Conservation (phyloP, 2,888 invertebrate genomes). For the Hofmannophila pseudospretella region DNA sequence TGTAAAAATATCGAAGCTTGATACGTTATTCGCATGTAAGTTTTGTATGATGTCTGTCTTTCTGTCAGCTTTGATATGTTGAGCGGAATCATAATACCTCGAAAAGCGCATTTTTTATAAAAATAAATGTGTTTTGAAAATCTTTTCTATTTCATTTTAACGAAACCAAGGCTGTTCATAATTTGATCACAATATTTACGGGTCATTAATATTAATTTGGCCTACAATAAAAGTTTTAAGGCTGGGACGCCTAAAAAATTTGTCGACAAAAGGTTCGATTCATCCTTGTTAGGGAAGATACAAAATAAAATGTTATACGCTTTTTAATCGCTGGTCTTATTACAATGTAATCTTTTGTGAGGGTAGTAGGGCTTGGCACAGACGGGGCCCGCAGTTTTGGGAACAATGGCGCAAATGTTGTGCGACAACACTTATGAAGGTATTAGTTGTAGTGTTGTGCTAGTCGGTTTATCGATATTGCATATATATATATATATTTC, state of each 20-base stretch:
- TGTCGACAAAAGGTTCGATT: slow-evolving; percentile 47
- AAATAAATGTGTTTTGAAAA: slow-evolving; percentile 62
- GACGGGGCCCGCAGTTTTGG: slow-evolving; percentile 35
- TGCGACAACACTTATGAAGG: slow-evolving; percentile 56
- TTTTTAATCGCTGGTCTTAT: slow-evolving; percentile 57
- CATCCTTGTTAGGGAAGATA: slow-evolving; percentile 43
- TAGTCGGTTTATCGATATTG: slow-evolving; percentile 18
- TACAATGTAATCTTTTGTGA: slow-evolving; percentile 60
- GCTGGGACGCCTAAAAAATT: slow-evolving; percentile 36
- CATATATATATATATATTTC: too few species aligned
- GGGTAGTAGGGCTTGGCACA: slow-evolving; percentile 45
- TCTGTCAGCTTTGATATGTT: slow-evolving; percentile 49
- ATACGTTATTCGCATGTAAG: slow-evolving; percentile 44
- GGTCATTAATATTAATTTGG: slow-evolving; percentile 36
- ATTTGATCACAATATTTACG: slow-evolving; percentile 16
- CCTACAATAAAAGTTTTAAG: slow-evolving; percentile 14
- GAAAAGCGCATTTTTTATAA: slow-evolving; percentile 58
- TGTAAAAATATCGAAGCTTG: slow-evolving; percentile 17
- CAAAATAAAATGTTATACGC: slow-evolving; percentile 30
- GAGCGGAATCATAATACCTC: slow-evolving; percentile 32
- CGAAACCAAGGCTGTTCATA: slow-evolving; percentile 8
- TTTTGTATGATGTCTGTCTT: slow-evolving; percentile 38
- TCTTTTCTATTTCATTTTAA: slow-evolving; percentile 24
- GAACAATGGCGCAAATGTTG: slow-evolving; percentile 63
- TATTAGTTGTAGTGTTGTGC: slow-evolving; percentile 43